Base-by-base conservation (phyloP, 2,888 invertebrate species). In the Druceiella hillmani region DNA sequence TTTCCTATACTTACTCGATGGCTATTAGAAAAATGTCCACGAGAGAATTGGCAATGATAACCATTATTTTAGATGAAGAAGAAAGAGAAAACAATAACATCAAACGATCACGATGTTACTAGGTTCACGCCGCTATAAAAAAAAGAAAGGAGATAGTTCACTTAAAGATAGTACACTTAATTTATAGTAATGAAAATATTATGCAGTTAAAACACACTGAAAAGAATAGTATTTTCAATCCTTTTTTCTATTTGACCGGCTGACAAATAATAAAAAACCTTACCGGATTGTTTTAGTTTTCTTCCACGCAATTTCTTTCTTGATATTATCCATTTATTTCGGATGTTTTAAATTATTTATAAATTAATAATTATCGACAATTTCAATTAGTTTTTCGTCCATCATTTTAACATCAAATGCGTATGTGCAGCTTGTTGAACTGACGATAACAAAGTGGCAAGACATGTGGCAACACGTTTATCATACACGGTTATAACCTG, bases 301-400 rank as follows among this genome's bases (percentile, higher is more conserved):
- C n/a, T n/a, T n/a, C n/a, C n/a, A n/a, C n/a, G 33, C 37, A 36
- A 16, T 32, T 6, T 49, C 51, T 46, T 52, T 52, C 28, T 48
- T 50, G 4, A 43, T 30, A 40, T 13, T 40, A 45, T 52, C 52
- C 50, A 51, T 52, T 38, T 50, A 50, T 32, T 50, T 50, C 10
- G 50, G 51, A 40, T 51, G 52, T 41, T 47, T 32, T 29, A 46
- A 38, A 45, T 51, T 50, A 33, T 51, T 50, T 35, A 45, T 30
- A 39, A 45, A 45, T 33, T 41, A 38, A n/a, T n/a, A n/a, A n/a
- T n/a, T n/a, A n/a, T n/a, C n/a, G n/a, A n/a, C n/a, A n/a, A n/a
- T n/a, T n/a, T 45, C 48, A 7, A 38, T 38, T 16, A 37, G 41
- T 33, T 43, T 46, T 40, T 44, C 44, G 41, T 46, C 46, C 17